Evolutionary conservation across 2,888 invertebrate genomes (phyloP).

Genomic region (Aphodius sticticus): DNA sequence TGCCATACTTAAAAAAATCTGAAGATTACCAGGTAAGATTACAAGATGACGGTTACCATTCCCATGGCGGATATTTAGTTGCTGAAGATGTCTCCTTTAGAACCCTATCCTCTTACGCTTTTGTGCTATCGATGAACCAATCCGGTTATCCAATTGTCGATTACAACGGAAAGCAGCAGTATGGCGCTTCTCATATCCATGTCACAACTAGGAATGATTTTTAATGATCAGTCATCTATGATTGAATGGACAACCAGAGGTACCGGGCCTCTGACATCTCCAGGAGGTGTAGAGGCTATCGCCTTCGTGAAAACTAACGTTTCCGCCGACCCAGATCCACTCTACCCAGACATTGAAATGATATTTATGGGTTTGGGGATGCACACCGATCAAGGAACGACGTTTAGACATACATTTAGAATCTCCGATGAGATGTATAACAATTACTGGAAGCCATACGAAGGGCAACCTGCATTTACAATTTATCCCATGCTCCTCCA

Average conservation of each 20-base stretch:
- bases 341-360: slow-evolving; percentile 75
- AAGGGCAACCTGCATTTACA: slow-evolving; percentile 52
- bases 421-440: slow-evolving; percentile 66
- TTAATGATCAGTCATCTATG: slow-evolving; percentile 55
- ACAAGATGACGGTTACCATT: slow-evolving; percentile 54
- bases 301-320: slow-evolving; percentile 68
- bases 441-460: slow-evolving; percentile 65
- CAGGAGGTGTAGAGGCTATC: slow-evolving; percentile 67
- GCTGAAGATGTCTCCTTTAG: slow-evolving; percentile 58
- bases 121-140: slow-evolving; percentile 69
- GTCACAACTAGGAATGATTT: slow-evolving; percentile 66
- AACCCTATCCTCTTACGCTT: slow-evolving; percentile 63
- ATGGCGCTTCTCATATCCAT: slow-evolving; percentile 71
- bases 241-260: slow-evolving; percentile 58
- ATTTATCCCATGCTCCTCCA: slow-evolving; percentile 76
- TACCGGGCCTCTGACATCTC: slow-evolving; percentile 62
- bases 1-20: slow-evolving; percentile 59
- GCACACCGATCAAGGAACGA: slow-evolving; percentile 50
- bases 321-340: slow-evolving; percentile 61
- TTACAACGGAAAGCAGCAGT: slow-evolving; percentile 70
- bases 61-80: slow-evolving; percentile 57
- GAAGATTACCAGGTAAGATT: slow-evolving; percentile 56
- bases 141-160: slow-evolving; percentile 73
- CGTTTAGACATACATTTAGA: slow-evolving; percentile 61
- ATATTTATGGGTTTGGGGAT: slow-evolving; percentile 67